A percentile compares a stretch with the other conserved stretches of the same genome.
Conservation (phyloP, 1,140 invertebrate species). For the Ephestia elutella region DNA sequence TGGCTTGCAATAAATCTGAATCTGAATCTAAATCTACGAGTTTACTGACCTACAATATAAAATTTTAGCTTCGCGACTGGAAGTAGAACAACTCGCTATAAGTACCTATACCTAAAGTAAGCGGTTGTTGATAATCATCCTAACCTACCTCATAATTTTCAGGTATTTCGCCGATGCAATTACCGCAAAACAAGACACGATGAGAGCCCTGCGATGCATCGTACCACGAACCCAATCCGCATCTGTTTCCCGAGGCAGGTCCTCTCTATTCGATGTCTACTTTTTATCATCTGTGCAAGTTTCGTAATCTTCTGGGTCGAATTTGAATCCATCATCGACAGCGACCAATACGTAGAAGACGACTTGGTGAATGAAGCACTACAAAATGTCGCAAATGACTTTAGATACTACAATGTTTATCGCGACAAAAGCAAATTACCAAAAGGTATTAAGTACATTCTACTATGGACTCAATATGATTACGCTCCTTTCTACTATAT, state of each 20-base stretch:
- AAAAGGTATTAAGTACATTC: conserved; percentile 41
- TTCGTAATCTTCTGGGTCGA: conserved; percentile 36
- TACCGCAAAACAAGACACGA: not conserved
- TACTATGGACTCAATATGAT: conserved; percentile 44
- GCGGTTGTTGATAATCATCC: no score
- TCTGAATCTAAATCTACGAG: no score
- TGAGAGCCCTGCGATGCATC: not conserved
- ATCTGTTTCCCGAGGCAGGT: not conserved
- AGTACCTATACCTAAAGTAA: no score
- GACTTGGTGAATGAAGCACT: conserved; percentile 37
- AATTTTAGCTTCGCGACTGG: no score
- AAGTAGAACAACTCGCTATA: no score
- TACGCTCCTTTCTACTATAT: conserved; percentile 43
- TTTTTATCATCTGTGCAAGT: conserved; percentile 23
- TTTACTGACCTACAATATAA: no score
- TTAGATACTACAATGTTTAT: conserved; percentile 44
- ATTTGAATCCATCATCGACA: not conserved
- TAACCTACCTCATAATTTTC: not conserved
- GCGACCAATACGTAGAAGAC: not conserved
- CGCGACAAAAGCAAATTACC: conserved; percentile 36
- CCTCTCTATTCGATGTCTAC: not conserved
- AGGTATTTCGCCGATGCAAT: not conserved
- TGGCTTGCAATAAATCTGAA: no score
- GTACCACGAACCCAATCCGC: not conserved
- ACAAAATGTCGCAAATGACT: conserved; percentile 44